phyloP scores from a whole-genome alignment of 2,888 invertebrate species.

The Opisthograptis luteolata region DNA sequence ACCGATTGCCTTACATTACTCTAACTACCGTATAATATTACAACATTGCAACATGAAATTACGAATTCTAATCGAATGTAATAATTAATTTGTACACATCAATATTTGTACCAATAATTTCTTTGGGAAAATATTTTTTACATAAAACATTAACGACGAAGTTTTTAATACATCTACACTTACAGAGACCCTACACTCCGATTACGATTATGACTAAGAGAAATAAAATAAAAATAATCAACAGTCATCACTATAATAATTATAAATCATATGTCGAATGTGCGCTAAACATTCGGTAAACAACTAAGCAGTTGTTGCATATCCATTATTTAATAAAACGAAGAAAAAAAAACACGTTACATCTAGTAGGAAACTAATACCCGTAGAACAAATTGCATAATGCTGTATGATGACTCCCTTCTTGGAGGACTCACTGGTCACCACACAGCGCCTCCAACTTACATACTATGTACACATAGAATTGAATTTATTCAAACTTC shows the following conservation, averaged over 20 bases:
- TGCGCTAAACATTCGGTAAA: conserved; percentile 72
- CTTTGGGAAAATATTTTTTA: conserved; percentile 78
- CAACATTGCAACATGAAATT: conserved; percentile 80
- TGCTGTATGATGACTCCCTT: conserved; percentile 45
- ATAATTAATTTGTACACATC: conserved; percentile 80
- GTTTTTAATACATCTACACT: conserved; percentile 53
- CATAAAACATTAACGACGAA: conserved; percentile 49
- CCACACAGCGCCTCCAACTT: conserved; percentile 15
- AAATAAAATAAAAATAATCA: conserved; percentile 83
- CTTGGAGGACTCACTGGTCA: conserved; percentile 18
- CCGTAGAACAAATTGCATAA: conserved; percentile 82
- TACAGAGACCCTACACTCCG: conserved; percentile 61
- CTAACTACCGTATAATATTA: conserved; percentile 71
- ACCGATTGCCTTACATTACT: conserved; percentile 64
- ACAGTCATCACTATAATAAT: conserved; percentile 71
- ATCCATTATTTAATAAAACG: conserved; percentile 56
- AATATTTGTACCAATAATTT: conserved; percentile 82
- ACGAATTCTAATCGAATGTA: conserved; percentile 70
- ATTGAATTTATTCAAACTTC: conserved; percentile 26
- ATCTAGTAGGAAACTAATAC: conserved; percentile 85
- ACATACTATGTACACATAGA: conserved; percentile 28
- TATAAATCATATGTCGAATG: conserved; percentile 64
- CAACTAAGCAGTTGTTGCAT: conserved; percentile 55
- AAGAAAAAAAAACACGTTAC: conserved; percentile 76
- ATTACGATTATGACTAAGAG: conserved; percentile 53